Base-by-base conservation (phyloP, 2,113 vertebrate genomes). In the Erythrolamprus reginae region DNA sequence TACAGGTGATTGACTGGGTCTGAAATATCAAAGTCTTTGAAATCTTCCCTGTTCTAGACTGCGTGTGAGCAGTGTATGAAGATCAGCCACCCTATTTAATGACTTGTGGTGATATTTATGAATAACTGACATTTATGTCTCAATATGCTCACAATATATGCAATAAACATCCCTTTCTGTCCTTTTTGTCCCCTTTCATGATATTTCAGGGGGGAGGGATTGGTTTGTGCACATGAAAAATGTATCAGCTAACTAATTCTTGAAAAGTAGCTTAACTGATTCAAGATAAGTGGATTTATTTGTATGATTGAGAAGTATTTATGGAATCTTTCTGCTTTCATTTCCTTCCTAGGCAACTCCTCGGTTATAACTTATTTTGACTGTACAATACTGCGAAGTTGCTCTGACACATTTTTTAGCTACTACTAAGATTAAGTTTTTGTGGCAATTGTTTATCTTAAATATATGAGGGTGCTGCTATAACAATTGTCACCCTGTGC, bases 11-110 rank as follows among this genome's bases (percentile, higher is more conserved):
- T 48, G 52, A 91, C 86, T 88, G 65, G 28, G 85, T 45, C 26
- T 88, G 86, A 45, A 58, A 52, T 50, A n/a, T n/a, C n/a, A n/a
- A n/a, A n/a, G n/a, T n/a, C 10, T 84, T 28, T 84, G 86, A 91
- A 91, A 42, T 45, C 47, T 86, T 61, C 45, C 83, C 9, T 12
- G 9, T 15, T 84, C 47, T 84, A 88, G 90, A 61, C 13, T 33
- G 33, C 23, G 70, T 91, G 33, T 84, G 90, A 55, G 70, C 86
- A 84, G n/a, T 84, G n/a, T 88, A 38, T 61, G 53, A 91, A 48
- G 42, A 91, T 51, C 86, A 83, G 5, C 70, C 53, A 56, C 45
- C 15, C 21, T 82, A 6, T 90, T 53, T 55, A 42, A 55, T 42
- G 86, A 61, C 26, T 53, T 84, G 17, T 56, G 51, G 61, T 90